phyloP scores from a whole-genome alignment of 2,797 vertebrate genomes.

The Macropodus opercularis region DNA sequence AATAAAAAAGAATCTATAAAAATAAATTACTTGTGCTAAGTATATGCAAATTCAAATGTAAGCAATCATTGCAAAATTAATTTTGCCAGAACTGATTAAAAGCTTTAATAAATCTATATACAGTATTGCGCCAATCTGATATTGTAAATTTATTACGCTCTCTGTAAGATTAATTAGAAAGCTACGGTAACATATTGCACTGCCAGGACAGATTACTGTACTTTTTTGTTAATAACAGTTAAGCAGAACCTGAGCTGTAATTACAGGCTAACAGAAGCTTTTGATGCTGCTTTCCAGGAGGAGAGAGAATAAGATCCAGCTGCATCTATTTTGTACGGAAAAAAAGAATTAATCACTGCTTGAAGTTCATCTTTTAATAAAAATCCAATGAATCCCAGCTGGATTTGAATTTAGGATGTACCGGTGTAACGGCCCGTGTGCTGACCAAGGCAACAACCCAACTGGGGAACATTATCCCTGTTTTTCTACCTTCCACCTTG shows the following conservation, averaged over 20 bases:
- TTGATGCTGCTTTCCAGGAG: slow-evolving; percentile 92
- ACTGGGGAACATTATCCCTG: neutral
- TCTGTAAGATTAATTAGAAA: slow-evolving; percentile 99
- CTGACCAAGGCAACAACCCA: slow-evolving; percentile 24
- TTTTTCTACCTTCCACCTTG: slow-evolving; percentile 9
- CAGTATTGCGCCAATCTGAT: slow-evolving; percentile 98
- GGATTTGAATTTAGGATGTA: slow-evolving; percentile 34
- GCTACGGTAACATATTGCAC: slow-evolving; percentile 98
- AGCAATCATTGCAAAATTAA: slow-evolving; percentile 99
- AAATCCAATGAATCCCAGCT: slow-evolving; percentile 35
- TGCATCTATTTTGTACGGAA: slow-evolving; percentile 76
- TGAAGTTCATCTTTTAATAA: slow-evolving; percentile 62
- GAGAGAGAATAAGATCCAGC: slow-evolving; percentile 82
- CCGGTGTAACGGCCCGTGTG: slow-evolving; percentile 19
- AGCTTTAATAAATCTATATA: slow-evolving; percentile 99
- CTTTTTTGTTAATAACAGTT: slow-evolving; percentile 97
- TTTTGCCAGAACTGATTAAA: slow-evolving; percentile 99
- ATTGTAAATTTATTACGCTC: slow-evolving; percentile 99
- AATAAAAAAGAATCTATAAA: slow-evolving; percentile 92
- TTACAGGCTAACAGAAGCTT: slow-evolving; percentile 94
- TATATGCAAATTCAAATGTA: slow-evolving; percentile 99
- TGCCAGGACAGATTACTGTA: slow-evolving; percentile 98
- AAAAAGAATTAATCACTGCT: slow-evolving; percentile 56
- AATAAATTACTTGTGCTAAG: slow-evolving; percentile 98
- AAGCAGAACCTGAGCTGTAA: slow-evolving; percentile 98